Evolutionary conservation across 2,113 vertebrate genomes (phyloP).

Genomic region (Dipodomys merriami): DNA sequence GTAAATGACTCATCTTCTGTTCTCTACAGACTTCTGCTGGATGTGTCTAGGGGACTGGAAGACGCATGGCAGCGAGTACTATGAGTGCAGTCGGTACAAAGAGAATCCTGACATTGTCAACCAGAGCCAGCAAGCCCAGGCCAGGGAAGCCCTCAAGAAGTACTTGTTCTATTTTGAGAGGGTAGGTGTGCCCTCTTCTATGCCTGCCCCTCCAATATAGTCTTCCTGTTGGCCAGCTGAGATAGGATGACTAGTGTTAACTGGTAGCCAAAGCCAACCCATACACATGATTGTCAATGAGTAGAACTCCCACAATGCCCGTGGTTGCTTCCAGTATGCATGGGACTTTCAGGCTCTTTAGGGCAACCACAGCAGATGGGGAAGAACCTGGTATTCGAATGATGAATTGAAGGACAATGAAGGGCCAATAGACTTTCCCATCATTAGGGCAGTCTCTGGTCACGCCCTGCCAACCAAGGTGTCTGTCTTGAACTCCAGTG

Average conservation of each 20-base stretch:
- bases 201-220: conserved; percentile 21
- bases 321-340: not conserved
- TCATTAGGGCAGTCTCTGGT: not conserved
- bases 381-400: not conserved
- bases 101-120: conserved; percentile 99
- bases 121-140: conserved; percentile 99
- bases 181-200: conserved; percentile 89
- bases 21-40: conserved; percentile 97
- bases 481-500: not conserved
- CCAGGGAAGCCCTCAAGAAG: conserved; percentile 99
- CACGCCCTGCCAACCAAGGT: not conserved
- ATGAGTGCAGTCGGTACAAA: conserved; percentile 99
- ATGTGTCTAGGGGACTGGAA: conserved; percentile 99
- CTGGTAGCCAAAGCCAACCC: not conserved
- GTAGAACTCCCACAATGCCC: not conserved
- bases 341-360: not conserved
- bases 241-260: not conserved
- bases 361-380: not conserved
- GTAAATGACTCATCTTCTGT: conserved; percentile 64
- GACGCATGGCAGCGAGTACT: conserved; percentile 99
- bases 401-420: not conserved
- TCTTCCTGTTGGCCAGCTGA: not conserved
- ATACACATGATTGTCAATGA: not conserved
- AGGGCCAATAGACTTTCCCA: not conserved
- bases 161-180: conserved; percentile 99